Base-by-base conservation (phyloP, 2,797 vertebrate species). In the Liasis olivaceus region DNA sequence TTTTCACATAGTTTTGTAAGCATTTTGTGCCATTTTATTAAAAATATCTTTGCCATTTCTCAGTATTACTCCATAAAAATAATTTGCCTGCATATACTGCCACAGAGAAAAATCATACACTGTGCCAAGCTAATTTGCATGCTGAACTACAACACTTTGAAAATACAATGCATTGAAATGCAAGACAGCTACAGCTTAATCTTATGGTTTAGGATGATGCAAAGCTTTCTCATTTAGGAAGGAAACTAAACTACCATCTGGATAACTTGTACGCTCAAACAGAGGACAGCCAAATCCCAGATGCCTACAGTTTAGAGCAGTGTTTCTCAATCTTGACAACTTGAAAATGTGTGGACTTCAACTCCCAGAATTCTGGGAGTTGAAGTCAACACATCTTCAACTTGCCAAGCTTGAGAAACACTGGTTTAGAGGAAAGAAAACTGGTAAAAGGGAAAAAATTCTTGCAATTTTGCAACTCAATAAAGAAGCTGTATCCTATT, bases 161-260 rank as follows among this genome's bases (percentile, higher is more conserved):
- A 77, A 36, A 94, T 88, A 20, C 0, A 24, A 92, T 91, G 93
- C 95, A 95, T 96, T 97, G 94, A 96, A 96, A 95, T 66, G 89
- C 93, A 93, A 91, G 91, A 95, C 87, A 1, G 0, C 89, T 97
- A 88, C 42, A 96, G 93, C 69, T 95, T 96, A 97, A 96, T 96
- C 95, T 96, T 95, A 97, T 94, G 96, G 94, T 95, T 2, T 0
- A 92, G 95, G 96, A 95, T 96, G 93, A 96, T 96, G 96, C 96
- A 96, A 94, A 95, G 96, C 89, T 96, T 93, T 96, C 95, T 66
- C 88, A 91, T 93, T 95, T 96, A 94, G 89, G 92, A 96, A 96
- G 92, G 92, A 95, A 96, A 96, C 94, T 95, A 22, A 3, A 92
- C 92, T 92, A 94, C 92, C 93, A 94, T 95, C 94, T 94, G 92